These are phyloP conservation scores for Diaperis boleti DNA, from an alignment of 2,888 invertebrate species.

Conservation along the genomic window DNA sequence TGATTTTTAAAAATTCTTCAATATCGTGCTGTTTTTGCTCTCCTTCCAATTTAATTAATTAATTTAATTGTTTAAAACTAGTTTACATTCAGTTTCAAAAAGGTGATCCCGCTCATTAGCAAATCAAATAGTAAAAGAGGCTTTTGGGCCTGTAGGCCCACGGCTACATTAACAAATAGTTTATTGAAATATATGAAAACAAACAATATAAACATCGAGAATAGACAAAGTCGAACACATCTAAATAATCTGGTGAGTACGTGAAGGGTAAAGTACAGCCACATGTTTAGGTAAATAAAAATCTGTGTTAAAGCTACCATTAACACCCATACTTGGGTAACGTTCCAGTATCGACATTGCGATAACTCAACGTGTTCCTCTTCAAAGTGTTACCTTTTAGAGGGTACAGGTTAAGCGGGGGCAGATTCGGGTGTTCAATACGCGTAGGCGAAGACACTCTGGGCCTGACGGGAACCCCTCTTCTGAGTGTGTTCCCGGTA, in stretches of 20 bases:
- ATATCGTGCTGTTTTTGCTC: no score
- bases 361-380: conserved; percentile 55
- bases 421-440: conserved; percentile 85
- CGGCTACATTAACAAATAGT: conserved; percentile 43
- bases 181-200: conserved; percentile 44
- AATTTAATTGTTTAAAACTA: no score
- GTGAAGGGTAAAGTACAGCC: conserved; percentile 8
- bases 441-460: conserved; percentile 84
- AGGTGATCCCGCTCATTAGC: no score
- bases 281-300: conserved; percentile 24
- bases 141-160: no score
- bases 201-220: conserved; percentile 40
- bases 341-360: conserved; percentile 56
- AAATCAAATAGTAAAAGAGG: not conserved
- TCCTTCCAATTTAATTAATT: no score
- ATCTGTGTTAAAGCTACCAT: conserved; percentile 33
- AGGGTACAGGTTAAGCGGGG: conserved; percentile 79
- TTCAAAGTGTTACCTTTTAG: conserved; percentile 58
- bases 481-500: conserved; percentile 68
- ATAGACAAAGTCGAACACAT: conserved; percentile 31
- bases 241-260: conserved; percentile 25
- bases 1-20: no score
- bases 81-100: no score
- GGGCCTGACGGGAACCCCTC: conserved; percentile 69
- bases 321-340: conserved; percentile 59